Evolutionary conservation across 1,140 invertebrate genomes (phyloP), one percentile per base, ranked within the genome.

Genomic region (Pemphigus obesinymphae): DNA sequence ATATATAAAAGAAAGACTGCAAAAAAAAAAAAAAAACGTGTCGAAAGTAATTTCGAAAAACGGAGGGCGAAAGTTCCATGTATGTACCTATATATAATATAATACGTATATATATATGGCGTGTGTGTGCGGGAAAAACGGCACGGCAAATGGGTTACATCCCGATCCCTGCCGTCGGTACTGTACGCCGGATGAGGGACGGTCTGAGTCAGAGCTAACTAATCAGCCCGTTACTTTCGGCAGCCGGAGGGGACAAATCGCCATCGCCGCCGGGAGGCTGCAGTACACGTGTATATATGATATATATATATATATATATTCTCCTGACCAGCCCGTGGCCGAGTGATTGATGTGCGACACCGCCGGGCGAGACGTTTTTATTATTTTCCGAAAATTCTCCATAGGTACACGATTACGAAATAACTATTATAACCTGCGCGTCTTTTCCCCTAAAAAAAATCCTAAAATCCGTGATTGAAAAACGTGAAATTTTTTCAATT

Each of bases 21-120:
- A n/a, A n/a, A n/a, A 37, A 84, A 82, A 43, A 76, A 63, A 82
- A 83, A 82, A 61, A 76, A 78, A 63, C 45, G 82, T 75, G 75
- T 40, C 66, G 58, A 84, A 81, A 82, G 76, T 43, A 83, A 48
- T 82, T 83, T 84, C 82, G 81, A 83, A 84, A 80, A 83, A 43
- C 82, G 61, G 84, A 82, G 43, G 53, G 75, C 70, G 61, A 55
- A 75, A n/a, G n/a, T 43, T 55, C 13, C 26, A 40, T n/a, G n/a
- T n/a, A n/a, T n/a, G n/a, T n/a, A n/a, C n/a, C n/a, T n/a, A n/a
- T n/a, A n/a, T n/a, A n/a, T n/a, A n/a, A n/a, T n/a, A n/a, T n/a
- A n/a, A n/a, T n/a, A n/a, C n/a, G n/a, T n/a, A n/a, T 45, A 45
- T 11, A 45, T 13, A 45, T 13, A 45, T 13, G 43, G 4, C 43